Evolutionary conservation across 1,140 invertebrate species (phyloP), one percentile per base, ranked within the genome.

Genomic region (Solenopsis invicta): DNA sequence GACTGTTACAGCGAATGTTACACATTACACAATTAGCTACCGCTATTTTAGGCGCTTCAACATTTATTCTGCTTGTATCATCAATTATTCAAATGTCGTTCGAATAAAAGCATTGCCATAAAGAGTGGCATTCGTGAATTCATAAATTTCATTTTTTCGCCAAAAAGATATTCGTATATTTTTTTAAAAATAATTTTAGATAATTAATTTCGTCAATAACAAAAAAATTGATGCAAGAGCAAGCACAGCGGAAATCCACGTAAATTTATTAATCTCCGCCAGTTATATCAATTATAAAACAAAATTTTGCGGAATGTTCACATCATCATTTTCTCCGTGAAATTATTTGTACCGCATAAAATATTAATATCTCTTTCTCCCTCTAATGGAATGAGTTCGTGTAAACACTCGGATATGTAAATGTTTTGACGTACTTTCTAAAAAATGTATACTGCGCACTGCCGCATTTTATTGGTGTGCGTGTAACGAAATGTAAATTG

Each of bases 311-410:
- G 8, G 2, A 41, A 61, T 29, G 16, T 41, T 76, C 21, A 21
- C 18, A 13, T 54, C 16, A 54, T 54, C 45, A 74, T 74, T 74
- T n/a, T 24, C n/a, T 34, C 12, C n/a, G 16, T 72, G 3, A 29
- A 34, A 37, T 74, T 54, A 74, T 74, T 37, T 74, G 34, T 74
- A n/a, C n/a, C 16, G 41, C 10, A 29, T 13, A 8, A 69, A 24
- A 34, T 64, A 13, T 45, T 45, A 34, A 37, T n/a, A 34, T 37
- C 29, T 29, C 29, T 29, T 29, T 29, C 29, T 29, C 29, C 29
- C 29, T 29, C 1, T 37, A 37, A 74, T 16, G 18, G 16, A 74
- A 34, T 4, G 13, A 74, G 6, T 54, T 74, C 2, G 4, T 37
- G 18, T 37, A 13, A 21, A 54, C 5, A 74, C 12, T 74, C n/a